Evolutionary conservation across 1,140 invertebrate genomes (phyloP).

Genomic region (Berghia stephanieae): DNA sequence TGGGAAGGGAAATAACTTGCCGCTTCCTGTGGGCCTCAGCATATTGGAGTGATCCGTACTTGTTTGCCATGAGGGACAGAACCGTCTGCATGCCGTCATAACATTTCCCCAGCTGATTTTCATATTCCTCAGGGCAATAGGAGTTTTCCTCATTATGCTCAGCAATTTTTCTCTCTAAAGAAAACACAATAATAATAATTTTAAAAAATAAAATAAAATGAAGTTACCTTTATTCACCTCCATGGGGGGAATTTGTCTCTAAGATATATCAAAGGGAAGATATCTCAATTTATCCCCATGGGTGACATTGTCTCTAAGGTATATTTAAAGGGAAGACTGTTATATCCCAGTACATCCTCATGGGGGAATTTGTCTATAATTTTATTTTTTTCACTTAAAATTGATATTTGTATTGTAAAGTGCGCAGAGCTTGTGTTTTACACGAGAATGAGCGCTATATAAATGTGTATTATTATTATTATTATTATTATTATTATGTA

Average conservation of each 20-base stretch:
- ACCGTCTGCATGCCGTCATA: slow-evolving; percentile 60
- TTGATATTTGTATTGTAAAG: no score
- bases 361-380: no score
- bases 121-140: slow-evolving; percentile 52
- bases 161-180: slow-evolving; percentile 47
- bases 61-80: slow-evolving; percentile 53
- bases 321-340: no score
- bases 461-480: no score
- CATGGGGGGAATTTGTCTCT: background rate
- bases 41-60: slow-evolving; percentile 57
- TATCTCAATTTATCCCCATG: no score
- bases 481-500: no score
- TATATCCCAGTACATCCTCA: no score
- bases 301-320: no score
- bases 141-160: slow-evolving; percentile 56
- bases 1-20: slow-evolving; percentile 47
- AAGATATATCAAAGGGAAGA: no score
- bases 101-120: slow-evolving; percentile 54
- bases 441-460: no score
- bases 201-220: background rate
- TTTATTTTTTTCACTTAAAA: no score
- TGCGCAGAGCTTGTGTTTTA: no score
- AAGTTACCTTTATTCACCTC: background rate
- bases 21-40: slow-evolving; percentile 55
- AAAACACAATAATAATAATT: background rate